phyloP scores from a whole-genome alignment of 92 coral and sea anemone species.

The Palythoa grandiflora region DNA sequence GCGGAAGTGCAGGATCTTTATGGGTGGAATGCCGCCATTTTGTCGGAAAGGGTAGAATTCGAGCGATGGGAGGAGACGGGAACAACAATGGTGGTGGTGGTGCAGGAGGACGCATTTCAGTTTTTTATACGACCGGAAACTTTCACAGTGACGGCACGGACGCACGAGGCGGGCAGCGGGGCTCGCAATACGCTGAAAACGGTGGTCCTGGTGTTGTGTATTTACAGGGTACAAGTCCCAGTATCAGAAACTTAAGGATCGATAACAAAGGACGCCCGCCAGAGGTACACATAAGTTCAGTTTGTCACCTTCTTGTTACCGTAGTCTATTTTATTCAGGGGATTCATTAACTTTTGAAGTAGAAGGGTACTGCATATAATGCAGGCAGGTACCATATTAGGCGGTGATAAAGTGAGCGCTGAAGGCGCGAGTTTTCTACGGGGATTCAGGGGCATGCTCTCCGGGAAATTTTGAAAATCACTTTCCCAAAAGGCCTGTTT shows the following conservation, averaged over 20 bases:
- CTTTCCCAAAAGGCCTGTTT: no score
- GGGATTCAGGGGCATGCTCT: no score
- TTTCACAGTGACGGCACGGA: slow-evolving; percentile 73
- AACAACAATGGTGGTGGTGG: slow-evolving; percentile 77
- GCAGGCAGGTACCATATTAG: no score
- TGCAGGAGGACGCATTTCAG: slow-evolving; percentile 80
- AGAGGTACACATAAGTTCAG: slow-evolving; percentile 46
- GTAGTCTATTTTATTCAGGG: not conserved
- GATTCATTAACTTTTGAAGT: no score
- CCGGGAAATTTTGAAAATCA: no score
- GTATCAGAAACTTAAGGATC: slow-evolving; percentile 65
- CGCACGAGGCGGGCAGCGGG: slow-evolving; percentile 65
- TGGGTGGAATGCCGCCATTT: slow-evolving; percentile 63
- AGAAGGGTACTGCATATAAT: no score
- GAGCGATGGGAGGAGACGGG: slow-evolving; percentile 69
- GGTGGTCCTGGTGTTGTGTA: slow-evolving; percentile 86
- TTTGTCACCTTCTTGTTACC: not conserved
- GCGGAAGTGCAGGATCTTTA: slow-evolving; percentile 81
- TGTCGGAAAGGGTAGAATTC: slow-evolving; percentile 64
- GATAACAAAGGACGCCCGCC: slow-evolving; percentile 75
- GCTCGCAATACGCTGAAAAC: slow-evolving; percentile 61
- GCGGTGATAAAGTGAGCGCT: no score
- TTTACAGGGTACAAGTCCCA: slow-evolving; percentile 68
- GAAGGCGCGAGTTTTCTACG: no score
- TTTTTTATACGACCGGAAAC: slow-evolving; percentile 64